A percentile compares a stretch with the other conserved stretches of the same genome.
These are phyloP conservation scores for Ectobius pallidus DNA, from an alignment of 2,888 invertebrate species.

Conservation along the genomic window DNA sequence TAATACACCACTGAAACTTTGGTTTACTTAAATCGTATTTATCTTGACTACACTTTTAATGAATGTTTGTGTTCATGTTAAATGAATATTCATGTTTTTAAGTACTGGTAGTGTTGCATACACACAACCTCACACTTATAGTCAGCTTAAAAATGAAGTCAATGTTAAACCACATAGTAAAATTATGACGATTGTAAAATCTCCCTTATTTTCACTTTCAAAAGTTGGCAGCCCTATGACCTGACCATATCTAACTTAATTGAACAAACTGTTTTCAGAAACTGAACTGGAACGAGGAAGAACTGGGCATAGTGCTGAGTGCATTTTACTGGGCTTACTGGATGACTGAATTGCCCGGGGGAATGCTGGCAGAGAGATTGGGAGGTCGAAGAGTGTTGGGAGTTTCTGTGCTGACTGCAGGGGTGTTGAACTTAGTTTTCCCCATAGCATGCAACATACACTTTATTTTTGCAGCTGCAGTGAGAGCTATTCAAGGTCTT, in stretches of 20 bases:
- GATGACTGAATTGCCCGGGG: constrained; percentile 56
- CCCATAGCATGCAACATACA: constrained; percentile 53
- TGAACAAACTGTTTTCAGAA: no score
- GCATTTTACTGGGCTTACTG: constrained; percentile 58
- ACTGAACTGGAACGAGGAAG: constrained; percentile 50
- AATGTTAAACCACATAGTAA: background rate
- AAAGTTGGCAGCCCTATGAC: no score
- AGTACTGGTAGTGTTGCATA: no score
- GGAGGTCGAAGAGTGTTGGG: constrained; percentile 56
- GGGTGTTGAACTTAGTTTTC: constrained; percentile 54
- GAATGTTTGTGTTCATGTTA: no score
- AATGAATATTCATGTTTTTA: no score
- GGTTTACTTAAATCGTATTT: no score
- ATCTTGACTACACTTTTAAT: no score
- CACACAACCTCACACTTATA: no score
- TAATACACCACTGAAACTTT: no score
- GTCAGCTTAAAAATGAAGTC: no score
- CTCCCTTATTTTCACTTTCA: no score
- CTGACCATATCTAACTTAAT: no score
- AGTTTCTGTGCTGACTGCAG: constrained; percentile 52
- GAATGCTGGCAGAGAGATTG: constrained; percentile 52
- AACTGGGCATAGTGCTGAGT: constrained; percentile 52
- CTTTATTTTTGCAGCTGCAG: constrained; percentile 49
- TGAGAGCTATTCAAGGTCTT: constrained; percentile 56
- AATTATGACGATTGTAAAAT: background rate